Percentiles rank a stretch among this genome's conserved stretches.
phyloP scores from a whole-genome alignment of 2,888 invertebrate genomes.

The Andrena haemorrhoa region DNA sequence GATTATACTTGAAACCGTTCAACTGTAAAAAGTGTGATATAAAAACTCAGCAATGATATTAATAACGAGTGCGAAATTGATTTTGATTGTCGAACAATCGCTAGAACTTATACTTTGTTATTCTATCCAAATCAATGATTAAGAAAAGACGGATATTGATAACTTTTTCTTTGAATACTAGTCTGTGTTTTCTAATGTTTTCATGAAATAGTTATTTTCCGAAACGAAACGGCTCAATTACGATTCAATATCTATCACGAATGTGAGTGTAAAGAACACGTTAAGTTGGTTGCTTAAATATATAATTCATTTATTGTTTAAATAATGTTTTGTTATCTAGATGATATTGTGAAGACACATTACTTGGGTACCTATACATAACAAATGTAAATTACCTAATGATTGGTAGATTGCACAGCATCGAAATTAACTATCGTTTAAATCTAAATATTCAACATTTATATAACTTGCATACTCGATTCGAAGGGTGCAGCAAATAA shows the following conservation, averaged over 20 bases:
- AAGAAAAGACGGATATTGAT: neutral
- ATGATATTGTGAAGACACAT: slow-evolving; percentile 29
- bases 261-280: slow-evolving; percentile 5
- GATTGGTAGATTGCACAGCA: slow-evolving; percentile 43
- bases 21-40: slow-evolving; percentile 14
- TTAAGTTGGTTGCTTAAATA: slow-evolving; percentile 10
- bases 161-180: slow-evolving; percentile 32
- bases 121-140: slow-evolving; percentile 20
- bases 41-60: neutral
- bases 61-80: neutral
- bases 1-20: neutral
- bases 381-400: slow-evolving; percentile 31
- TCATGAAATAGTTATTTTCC: slow-evolving; percentile 31
- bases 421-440: slow-evolving; percentile 25
- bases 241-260: slow-evolving; percentile 1
- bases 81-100: neutral
- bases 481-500: slow-evolving; percentile 27
- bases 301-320: slow-evolving; percentile 40
- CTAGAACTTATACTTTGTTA: neutral
- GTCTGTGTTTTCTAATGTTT: slow-evolving; percentile 47
- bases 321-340: slow-evolving; percentile 24
- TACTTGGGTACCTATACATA: slow-evolving; percentile 40
- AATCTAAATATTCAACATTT: slow-evolving; percentile 8
- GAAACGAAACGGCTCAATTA: slow-evolving; percentile 13
- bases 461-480: slow-evolving; percentile 3